Evolutionary conservation across 1,140 invertebrate genomes (phyloP), one percentile per base, ranked within the genome.

Genomic region (Platyscapa corneri): DNA sequence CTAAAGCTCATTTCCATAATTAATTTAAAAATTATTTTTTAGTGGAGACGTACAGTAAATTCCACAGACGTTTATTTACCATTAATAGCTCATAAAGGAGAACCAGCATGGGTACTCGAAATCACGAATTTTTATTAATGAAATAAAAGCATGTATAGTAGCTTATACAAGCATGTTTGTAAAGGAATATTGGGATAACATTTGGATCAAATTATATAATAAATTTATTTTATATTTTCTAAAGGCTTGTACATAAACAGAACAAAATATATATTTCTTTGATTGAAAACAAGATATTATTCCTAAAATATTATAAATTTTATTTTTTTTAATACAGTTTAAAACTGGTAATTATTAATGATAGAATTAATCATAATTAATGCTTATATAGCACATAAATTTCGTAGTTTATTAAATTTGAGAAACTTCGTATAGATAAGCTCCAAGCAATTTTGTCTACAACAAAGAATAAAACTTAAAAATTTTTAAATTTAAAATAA

Each of bases 361-460:
- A 74, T n/a, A 80, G 32, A n/a, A 20, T 84, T 86, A 16, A 86
- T 86, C 42, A 77, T 60, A 86, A 84, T n/a, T 56, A 86, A 83
- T 79, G 5, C 27, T 80, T 83, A 42, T 72, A 46, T 37, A 86
- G 37, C 18, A 82, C 84, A 42, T 23, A 64, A 34, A 34, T 20
- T 77, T 81, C 30, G 53, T 0, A 78, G 27, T 10, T 86, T 30
- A 20, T 90, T 87, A 90, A 27, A 96, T 90, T 89, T 95, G 95
- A 56, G 95, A 94, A 30, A 97, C 95, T 94, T 98, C 97, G 89
- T 96, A 95, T 30, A 98, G 91, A 91, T 98, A 98, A 37, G 97
- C 96, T 34, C 96, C 97, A 86, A 98, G 94, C 64, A 98, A 91
- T 94, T 98, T 98, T 7, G 97, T 97, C 97, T 98, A 95, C 96